Base-by-base conservation (phyloP, 2,113 vertebrate species). In the Entelurus aequoreus region DNA sequence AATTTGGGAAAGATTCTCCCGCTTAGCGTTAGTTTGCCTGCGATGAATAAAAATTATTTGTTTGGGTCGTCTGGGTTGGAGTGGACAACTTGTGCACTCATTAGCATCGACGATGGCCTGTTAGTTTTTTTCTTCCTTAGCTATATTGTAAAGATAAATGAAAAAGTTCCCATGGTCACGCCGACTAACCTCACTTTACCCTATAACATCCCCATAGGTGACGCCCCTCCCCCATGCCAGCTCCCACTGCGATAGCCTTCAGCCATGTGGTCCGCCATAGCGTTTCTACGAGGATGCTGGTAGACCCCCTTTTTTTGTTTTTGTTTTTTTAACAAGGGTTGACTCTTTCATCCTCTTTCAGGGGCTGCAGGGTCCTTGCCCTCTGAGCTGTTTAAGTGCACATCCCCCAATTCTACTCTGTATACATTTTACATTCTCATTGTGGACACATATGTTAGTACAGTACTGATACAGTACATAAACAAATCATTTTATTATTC, bases 171-270 rank as follows among this genome's bases (percentile, higher is more conserved):
- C 53, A 40, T 56, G 40, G 28, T 19, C n/a, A 42, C 16, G 13
- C 58, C 54, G 38, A 55, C 68, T 74, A 75, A 80, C 67, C 79
- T 73, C 56, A 58, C 48, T 61, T 77, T 86, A 87, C 81, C 84
- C 78, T 60, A 74, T 84, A 80, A 46, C 87, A 84, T 71, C 84
- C 88, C 86, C 69, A 69, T 79, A 81, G 77, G 83, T 74, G 82
- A 46, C 66, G 69, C 66, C 82, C 73, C n/a, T 16, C 37, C 89
- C 64, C 88, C 91, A 3, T 28, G 28, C 92, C 87, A 76, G 71
- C 88, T 92, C 89, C 86, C 81, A 82, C 84, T 83, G 84, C 88
- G 90, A 93, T 91, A 81, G 92, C 93, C 88, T 87, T 55, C 85
- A 91, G 92, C 90, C 90, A 89, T 91, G 86, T 57, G 68, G 74